Conservation (phyloP, 2,888 invertebrate species). For the Trachelus tabidus region DNA sequence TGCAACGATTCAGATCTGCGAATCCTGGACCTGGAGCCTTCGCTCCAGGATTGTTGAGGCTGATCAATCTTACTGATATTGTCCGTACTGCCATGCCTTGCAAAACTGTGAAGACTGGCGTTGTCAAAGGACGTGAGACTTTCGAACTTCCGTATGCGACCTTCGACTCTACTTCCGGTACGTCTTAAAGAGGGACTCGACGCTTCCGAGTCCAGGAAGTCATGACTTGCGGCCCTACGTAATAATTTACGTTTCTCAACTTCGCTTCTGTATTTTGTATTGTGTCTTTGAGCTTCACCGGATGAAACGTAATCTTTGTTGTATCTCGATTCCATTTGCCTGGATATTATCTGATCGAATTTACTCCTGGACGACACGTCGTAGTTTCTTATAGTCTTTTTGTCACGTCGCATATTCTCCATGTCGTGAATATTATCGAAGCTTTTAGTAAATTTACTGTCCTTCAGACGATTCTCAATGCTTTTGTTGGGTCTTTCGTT, state of each 20-base stretch:
- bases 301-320: background rate
- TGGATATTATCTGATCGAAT: conserved; percentile 16
- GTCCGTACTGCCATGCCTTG: conserved; percentile 23
- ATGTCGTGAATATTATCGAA: background rate
- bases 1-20: conserved; percentile 61
- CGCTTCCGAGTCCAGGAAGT: conserved; percentile 49
- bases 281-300: conserved; percentile 32
- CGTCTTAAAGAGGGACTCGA: conserved; percentile 46
- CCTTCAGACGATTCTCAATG: background rate
- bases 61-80: background rate
- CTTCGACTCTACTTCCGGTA: conserved; percentile 49
- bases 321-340: background rate
- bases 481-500: background rate
- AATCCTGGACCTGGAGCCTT: conserved; percentile 36
- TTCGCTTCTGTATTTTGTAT: conserved; percentile 44
- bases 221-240: conserved; percentile 57
- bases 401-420: conserved; percentile 1
- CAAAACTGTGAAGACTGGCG: conserved; percentile 44
- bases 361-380: conserved; percentile 15
- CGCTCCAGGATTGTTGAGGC: conserved; percentile 4
- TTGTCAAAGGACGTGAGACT: conserved; percentile 58
- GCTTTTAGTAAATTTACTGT: conserved; percentile 5
- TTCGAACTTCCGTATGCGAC: conserved; percentile 59
- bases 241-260: conserved; percentile 54
- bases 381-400: conserved; percentile 31